These are phyloP conservation scores for Ctenoplectra terminalis DNA, from an alignment of 1,140 invertebrate genomes.

Conservation along the genomic window DNA sequence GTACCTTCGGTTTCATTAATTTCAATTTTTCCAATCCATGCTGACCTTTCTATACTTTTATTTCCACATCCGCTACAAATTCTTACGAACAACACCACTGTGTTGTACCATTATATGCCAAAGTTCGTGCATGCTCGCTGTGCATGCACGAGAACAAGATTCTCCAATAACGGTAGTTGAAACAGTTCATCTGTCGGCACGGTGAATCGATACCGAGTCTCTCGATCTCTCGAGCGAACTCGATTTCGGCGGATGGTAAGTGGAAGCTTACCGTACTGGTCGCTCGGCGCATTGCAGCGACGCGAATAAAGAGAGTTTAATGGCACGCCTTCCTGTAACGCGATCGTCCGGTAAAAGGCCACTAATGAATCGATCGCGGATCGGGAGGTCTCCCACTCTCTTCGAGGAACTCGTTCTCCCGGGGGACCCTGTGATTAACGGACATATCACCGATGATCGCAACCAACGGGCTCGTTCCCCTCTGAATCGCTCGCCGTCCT, in stretches of 20 bases:
- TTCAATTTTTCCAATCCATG: too few species aligned
- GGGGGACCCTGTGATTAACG: slow-evolving; percentile 28
- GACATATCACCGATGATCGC: slow-evolving; percentile 26
- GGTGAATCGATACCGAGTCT: too few species aligned
- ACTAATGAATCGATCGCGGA: slow-evolving; percentile 51
- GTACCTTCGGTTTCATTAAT: too few species aligned
- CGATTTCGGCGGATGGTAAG: not conserved
- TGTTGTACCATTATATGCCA: too few species aligned
- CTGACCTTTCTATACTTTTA: too few species aligned
- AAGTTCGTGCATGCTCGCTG: too few species aligned
- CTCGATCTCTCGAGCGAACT: not conserved
- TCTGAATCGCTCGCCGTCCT: slow-evolving; percentile 3
- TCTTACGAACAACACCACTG: too few species aligned
- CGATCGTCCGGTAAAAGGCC: slow-evolving; percentile 44
- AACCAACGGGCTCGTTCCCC: slow-evolving; percentile 1
- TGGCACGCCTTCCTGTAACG: slow-evolving; percentile 34
- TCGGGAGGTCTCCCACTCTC: slow-evolving; percentile 4
- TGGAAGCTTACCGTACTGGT: not conserved
- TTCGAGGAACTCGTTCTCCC: slow-evolving; percentile 43
- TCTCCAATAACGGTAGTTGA: too few species aligned
- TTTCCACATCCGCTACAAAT: too few species aligned
- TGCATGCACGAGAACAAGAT: too few species aligned
- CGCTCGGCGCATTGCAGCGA: not conserved
- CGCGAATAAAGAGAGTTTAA: slow-evolving; percentile 30
- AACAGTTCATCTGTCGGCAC: too few species aligned